These are phyloP conservation scores for Cantharis rustica DNA, from an alignment of 2,888 invertebrate genomes.

Conservation along the genomic window DNA sequence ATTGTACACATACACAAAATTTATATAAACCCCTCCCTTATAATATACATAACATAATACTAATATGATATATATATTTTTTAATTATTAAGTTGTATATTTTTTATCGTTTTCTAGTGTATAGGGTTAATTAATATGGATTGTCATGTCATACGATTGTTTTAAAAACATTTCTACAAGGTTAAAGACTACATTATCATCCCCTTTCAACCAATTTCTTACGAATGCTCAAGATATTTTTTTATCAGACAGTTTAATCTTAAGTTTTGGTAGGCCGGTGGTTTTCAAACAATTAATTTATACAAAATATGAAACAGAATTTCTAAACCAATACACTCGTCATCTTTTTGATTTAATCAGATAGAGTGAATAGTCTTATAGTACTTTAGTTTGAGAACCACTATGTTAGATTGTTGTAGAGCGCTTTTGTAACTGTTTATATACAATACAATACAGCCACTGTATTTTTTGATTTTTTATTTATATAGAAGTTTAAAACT, in stretches of 20 bases:
- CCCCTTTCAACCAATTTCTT: neutral
- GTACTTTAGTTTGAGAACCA: neutral
- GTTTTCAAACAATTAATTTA: neutral
- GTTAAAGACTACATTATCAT: neutral
- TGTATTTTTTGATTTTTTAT: neutral
- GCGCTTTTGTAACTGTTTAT: neutral
- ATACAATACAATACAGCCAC: neutral
- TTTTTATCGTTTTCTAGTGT: conserved; percentile 18
- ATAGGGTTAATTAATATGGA: conserved; percentile 1
- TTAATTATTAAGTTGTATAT: conserved; percentile 16
- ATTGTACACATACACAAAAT: conserved; percentile 17
- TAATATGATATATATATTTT: neutral
- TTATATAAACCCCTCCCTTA: conserved; percentile 23
- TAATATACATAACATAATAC: conserved; percentile 21
- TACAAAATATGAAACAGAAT: neutral
- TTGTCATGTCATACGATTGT: neutral
- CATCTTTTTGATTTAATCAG: neutral
- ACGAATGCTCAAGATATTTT: neutral
- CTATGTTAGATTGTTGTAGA: neutral
- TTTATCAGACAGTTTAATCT: neutral
- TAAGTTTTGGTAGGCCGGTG: neutral
- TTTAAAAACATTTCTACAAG: neutral
- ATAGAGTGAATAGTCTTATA: neutral
- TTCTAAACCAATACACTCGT: neutral
- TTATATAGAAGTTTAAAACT: conserved; percentile 4